Percentiles rank a stretch among this genome's conserved stretches.
Conservation (phyloP, 2,113 vertebrate genomes). For the Haemorhous mexicanus region DNA sequence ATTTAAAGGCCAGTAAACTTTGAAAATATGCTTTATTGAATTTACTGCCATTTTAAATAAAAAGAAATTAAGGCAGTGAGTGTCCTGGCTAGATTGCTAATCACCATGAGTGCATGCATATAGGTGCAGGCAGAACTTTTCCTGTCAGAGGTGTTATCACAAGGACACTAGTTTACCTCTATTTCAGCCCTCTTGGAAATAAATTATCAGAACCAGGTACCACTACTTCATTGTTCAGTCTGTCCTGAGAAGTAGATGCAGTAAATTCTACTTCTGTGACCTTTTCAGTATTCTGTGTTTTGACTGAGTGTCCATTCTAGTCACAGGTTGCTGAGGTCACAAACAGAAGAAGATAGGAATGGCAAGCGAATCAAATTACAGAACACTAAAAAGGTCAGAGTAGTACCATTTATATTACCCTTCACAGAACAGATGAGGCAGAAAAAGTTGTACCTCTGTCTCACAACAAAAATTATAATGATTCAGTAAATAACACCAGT, state of each 20-base stretch:
- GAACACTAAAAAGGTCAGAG: slow-evolving; percentile 77
- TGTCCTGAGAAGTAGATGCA: slow-evolving; percentile 41
- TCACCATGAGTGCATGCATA: background rate
- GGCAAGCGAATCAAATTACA: slow-evolving; percentile 71
- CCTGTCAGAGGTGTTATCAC: background rate
- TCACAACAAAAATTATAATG: slow-evolving; percentile 33
- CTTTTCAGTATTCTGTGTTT: slow-evolving; percentile 73
- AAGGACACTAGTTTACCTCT: background rate
- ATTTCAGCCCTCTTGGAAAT: background rate
- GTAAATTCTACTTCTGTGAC: slow-evolving; percentile 62
- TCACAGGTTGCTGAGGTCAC: slow-evolving; percentile 58
- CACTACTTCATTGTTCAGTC: slow-evolving; percentile 27
- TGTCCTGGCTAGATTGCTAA: background rate
- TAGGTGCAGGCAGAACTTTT: background rate
- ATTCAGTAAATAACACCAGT: slow-evolving; percentile 33
- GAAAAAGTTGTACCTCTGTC: slow-evolving; percentile 48
- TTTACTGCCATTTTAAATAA: background rate
- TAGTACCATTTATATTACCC: slow-evolving; percentile 60
- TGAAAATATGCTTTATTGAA: slow-evolving; percentile 12
- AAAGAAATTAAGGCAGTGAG: slow-evolving; percentile 7
- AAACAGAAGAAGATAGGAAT: slow-evolving; percentile 54
- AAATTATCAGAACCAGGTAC: slow-evolving; percentile 38
- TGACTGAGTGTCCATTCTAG: slow-evolving; percentile 71
- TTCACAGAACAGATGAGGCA: slow-evolving; percentile 52
- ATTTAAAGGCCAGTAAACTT: slow-evolving; percentile 36